Evolutionary conservation across 2,888 invertebrate species (phyloP).

Genomic region (Parnassius mnemosyne): DNA sequence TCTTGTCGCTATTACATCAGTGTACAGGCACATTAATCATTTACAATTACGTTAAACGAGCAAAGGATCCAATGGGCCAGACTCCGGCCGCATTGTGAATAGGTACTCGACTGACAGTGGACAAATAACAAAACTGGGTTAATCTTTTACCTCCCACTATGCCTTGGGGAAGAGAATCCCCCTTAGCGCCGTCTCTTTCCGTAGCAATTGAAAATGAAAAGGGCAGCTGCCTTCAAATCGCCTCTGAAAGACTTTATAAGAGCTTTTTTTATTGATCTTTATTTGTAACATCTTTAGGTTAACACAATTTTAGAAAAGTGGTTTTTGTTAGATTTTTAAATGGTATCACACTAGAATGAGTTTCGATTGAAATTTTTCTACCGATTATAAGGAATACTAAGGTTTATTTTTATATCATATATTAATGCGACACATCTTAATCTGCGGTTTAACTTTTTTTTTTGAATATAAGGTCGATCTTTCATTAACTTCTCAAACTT

Average conservation of each 20-base stretch:
- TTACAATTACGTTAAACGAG: constrained; percentile 78
- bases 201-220: constrained; percentile 56
- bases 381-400: no score
- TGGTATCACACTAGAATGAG: no score
- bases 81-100: constrained; percentile 77
- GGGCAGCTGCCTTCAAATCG: constrained; percentile 48
- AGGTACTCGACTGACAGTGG: constrained; percentile 80
- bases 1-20: constrained; percentile 64
- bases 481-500: no score
- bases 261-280: constrained; percentile 11
- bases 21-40: constrained; percentile 75
- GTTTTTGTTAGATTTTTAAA: background rate
- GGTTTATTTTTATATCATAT: no score
- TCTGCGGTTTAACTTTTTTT: no score
- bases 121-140: constrained; percentile 81
- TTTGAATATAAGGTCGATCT: no score
- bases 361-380: no score
- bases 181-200: constrained; percentile 60
- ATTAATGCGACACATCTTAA: no score
- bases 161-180: constrained; percentile 62
- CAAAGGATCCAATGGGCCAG: constrained; percentile 68
- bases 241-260: constrained; percentile 51
- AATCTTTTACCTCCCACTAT: constrained; percentile 77
- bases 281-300: constrained; percentile 1
- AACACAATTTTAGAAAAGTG: background rate